Evolutionary conservation across 2,797 vertebrate species (phyloP).

Genomic region (Darevskia nairensis): DNA sequence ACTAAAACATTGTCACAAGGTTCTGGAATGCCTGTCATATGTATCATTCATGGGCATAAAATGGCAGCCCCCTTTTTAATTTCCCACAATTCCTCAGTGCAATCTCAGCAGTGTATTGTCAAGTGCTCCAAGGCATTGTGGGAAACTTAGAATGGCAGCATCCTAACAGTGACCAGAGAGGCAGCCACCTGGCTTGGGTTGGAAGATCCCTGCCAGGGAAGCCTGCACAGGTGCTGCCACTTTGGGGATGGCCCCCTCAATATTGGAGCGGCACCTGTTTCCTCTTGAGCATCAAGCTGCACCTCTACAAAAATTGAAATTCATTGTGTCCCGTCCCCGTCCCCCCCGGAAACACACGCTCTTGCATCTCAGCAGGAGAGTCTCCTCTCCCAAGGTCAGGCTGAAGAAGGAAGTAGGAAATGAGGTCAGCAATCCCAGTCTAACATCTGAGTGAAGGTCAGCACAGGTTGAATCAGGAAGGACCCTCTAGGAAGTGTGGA

Average conservation of each 20-base stretch:
- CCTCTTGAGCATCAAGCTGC: no score
- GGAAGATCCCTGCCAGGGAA: background rate
- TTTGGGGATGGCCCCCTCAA: background rate
- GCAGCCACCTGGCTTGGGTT: background rate
- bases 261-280: no score
- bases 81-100: background rate
- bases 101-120: background rate
- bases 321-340: no score
- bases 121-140: background rate
- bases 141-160: background rate
- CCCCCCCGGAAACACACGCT: no score
- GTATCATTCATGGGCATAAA: background rate
- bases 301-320: no score
- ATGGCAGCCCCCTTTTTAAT: background rate
- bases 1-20: background rate
- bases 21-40: background rate
- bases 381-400: no score
- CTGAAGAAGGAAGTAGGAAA: no score
- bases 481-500: no score
- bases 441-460: no score
- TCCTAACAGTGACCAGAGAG: background rate
- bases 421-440: no score
- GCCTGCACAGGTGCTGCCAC: background rate
- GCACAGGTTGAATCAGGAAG: no score
- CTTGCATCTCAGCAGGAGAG: no score